phyloP scores from a whole-genome alignment of 2,797 vertebrate species.

The Agapornis canus region DNA sequence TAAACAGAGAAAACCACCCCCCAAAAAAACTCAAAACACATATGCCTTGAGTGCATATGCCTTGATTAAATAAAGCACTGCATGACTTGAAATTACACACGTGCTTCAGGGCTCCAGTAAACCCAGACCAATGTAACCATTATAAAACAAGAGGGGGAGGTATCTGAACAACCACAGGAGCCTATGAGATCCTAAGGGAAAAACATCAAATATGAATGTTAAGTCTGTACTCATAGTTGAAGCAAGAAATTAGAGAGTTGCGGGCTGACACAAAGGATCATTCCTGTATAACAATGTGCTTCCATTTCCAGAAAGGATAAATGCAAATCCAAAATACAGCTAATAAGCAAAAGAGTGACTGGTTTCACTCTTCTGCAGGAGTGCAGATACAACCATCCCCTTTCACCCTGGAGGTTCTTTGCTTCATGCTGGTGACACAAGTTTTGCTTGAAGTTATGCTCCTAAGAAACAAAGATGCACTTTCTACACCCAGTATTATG shows the following conservation, averaged over 20 bases:
- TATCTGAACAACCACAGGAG: background rate
- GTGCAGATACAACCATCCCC: background rate
- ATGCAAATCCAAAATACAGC: background rate
- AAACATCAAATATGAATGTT: background rate
- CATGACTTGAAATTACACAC: background rate
- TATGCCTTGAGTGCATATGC: fast-evolving
- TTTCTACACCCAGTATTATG: background rate
- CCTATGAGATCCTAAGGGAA: background rate
- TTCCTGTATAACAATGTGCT: background rate
- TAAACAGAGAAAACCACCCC: background rate
- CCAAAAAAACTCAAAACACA: background rate
- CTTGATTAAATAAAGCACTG: background rate
- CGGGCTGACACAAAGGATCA: background rate
- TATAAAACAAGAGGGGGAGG: background rate
- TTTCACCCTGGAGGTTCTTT: background rate
- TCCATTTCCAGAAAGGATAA: background rate
- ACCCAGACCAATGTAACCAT: background rate
- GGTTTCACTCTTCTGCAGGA: background rate
- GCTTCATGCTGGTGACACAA: background rate
- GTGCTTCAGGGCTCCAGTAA: background rate
- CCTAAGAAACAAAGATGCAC: background rate
- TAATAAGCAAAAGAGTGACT: background rate
- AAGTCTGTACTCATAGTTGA: background rate
- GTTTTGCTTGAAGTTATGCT: background rate
- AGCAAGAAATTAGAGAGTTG: background rate